Percentiles rank a stretch among this genome's conserved stretches.
phyloP scores from a whole-genome alignment of 2,888 invertebrate genomes.

The Trachelus iudaicus region DNA sequence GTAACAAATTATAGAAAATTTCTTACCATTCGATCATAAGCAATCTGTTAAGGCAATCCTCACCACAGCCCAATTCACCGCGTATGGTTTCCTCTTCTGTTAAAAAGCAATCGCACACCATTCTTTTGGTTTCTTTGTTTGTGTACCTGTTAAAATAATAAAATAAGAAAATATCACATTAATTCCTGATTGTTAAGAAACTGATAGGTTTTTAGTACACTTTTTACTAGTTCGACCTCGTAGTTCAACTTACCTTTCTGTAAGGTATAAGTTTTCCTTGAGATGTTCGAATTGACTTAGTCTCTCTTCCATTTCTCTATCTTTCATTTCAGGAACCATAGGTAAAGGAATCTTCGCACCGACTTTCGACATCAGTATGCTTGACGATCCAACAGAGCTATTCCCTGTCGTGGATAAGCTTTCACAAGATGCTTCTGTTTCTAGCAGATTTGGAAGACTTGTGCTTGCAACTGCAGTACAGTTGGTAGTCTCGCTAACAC shows the following conservation, averaged over 20 bases:
- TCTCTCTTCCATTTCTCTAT: conserved; percentile 69
- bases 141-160: conserved; percentile 67
- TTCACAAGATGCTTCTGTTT: neutral
- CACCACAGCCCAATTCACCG: conserved; percentile 91
- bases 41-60: conserved; percentile 95
- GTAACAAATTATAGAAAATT: neutral
- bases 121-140: conserved; percentile 91
- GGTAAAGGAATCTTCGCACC: conserved; percentile 54
- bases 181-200: neutral
- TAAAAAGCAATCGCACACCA: conserved; percentile 95
- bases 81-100: conserved; percentile 87
- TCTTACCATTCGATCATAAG: conserved; percentile 97
- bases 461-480: neutral
- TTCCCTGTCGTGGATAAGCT: neutral
- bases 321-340: conserved; percentile 68
- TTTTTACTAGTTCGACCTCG: neutral
- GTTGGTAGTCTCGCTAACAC: neutral
- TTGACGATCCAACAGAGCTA: neutral
- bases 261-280: conserved; percentile 87
- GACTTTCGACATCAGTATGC: conserved; percentile 17
- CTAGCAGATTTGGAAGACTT: neutral
- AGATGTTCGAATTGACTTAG: conserved; percentile 84
- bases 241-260: conserved; percentile 72
- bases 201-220: neutral
- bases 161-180: neutral